A percentile compares a stretch with the other conserved stretches of the same genome.
Evolutionary conservation across 37 sponge, comb jelly and placozoan species (phyloP).

Genomic region (Eunapius fragilis): DNA sequence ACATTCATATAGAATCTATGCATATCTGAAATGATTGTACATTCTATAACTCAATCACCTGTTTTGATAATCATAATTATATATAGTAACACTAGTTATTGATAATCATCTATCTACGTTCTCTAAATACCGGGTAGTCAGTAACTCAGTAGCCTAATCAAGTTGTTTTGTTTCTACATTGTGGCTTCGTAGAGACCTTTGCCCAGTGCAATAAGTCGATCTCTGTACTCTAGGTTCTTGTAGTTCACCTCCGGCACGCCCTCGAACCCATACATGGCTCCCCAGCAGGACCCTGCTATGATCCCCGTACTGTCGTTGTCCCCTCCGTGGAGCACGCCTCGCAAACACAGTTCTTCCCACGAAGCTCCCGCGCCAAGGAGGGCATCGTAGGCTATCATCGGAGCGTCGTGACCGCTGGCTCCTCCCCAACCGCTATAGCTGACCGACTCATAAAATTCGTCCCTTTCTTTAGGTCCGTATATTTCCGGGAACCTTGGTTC

Average conservation of each 20-base stretch:
- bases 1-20: too few species aligned
- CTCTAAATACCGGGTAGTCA: too few species aligned
- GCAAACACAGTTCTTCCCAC: constrained; percentile 74
- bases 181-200: constrained; percentile 4
- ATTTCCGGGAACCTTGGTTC: constrained; percentile 60
- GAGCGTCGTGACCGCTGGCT: constrained; percentile 92
- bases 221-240: constrained; percentile 74
- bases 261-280: constrained; percentile 72
- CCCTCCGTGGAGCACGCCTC: constrained; percentile 89
- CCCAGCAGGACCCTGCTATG: constrained; percentile 80
- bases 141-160: too few species aligned
- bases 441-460: constrained; percentile 63
- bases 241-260: constrained; percentile 72
- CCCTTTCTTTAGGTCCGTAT: constrained; percentile 52
- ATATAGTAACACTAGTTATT: too few species aligned
- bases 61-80: too few species aligned
- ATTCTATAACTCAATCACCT: too few species aligned
- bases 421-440: constrained; percentile 84
- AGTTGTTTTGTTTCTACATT: too few species aligned
- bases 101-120: too few species aligned
- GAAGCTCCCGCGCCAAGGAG: constrained; percentile 49
- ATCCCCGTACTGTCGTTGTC: constrained; percentile 94
- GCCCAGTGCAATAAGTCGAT: constrained; percentile 49
- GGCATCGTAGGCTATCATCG: constrained; percentile 93
- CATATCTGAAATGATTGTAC: too few species aligned